Conservation (phyloP, 2,797 vertebrate species). For the Naso thynnoides region DNA sequence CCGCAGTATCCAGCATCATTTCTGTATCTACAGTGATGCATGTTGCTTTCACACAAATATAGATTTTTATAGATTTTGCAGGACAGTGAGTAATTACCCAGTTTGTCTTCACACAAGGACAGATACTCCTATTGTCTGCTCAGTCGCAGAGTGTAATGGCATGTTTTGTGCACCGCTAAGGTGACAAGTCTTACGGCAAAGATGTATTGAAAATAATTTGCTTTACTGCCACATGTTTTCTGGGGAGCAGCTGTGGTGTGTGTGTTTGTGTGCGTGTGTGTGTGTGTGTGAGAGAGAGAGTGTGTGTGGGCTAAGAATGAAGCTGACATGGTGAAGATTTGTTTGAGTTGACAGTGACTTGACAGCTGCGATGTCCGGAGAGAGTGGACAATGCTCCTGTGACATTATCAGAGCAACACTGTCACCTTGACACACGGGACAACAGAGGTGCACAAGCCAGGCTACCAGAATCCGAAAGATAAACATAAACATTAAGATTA, state of each 20-base stretch:
- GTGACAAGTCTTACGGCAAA: slow-evolving; percentile 22
- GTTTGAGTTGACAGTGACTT: slow-evolving; percentile 64
- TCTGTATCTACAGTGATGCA: slow-evolving; percentile 39
- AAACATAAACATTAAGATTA: slow-evolving; percentile 1
- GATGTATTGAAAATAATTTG: slow-evolving; percentile 32
- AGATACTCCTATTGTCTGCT: slow-evolving; percentile 27
- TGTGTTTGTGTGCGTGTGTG: slow-evolving; percentile 7
- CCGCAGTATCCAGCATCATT: slow-evolving; percentile 8
- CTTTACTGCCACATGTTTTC: slow-evolving; percentile 33
- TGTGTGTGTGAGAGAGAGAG: too few species aligned
- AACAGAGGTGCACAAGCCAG: slow-evolving; percentile 8
- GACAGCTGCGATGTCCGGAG: slow-evolving; percentile 71
- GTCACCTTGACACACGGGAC: slow-evolving; percentile 63
- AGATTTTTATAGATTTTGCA: slow-evolving; percentile 44
- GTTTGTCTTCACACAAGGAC: slow-evolving; percentile 17
- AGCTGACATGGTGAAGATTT: slow-evolving; percentile 60
- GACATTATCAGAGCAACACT: slow-evolving; percentile 65
- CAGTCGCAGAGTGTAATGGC: not conserved
- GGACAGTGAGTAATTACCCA: slow-evolving; percentile 41
- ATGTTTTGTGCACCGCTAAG: slow-evolving; percentile 19
- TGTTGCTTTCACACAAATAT: slow-evolving; percentile 29
- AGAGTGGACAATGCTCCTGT: slow-evolving; percentile 54
- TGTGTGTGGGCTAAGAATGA: slow-evolving; percentile 30
- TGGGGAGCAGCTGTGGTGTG: slow-evolving; percentile 55
- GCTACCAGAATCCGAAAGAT: slow-evolving; percentile 18